Conservation (phyloP, 2,113 vertebrate species). For the Notiomystis cincta region DNA sequence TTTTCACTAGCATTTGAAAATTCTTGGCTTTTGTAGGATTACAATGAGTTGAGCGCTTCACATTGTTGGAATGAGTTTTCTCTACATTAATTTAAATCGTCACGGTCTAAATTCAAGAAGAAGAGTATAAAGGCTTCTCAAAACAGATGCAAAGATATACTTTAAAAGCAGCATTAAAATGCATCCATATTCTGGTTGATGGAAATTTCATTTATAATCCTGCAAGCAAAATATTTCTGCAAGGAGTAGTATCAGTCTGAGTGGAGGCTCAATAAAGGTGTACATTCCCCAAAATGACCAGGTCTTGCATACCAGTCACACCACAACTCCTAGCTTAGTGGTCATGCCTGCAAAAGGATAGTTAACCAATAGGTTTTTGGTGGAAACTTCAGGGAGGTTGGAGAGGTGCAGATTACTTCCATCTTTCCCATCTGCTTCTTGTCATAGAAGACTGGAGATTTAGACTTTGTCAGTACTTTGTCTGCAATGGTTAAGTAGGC, state of each 20-base stretch:
- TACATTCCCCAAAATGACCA: not conserved
- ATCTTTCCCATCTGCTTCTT: not conserved
- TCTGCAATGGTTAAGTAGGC: not conserved
- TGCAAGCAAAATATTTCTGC: not conserved
- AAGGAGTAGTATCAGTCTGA: not conserved
- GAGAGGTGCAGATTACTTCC: not conserved
- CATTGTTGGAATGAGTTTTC: constrained; percentile 30
- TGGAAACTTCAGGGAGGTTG: not conserved
- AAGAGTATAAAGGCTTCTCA: constrained; percentile 42
- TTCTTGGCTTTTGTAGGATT: not conserved
- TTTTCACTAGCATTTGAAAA: not conserved
- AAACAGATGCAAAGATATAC: constrained; percentile 20
- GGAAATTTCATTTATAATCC: constrained; percentile 24
- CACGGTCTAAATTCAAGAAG: constrained; percentile 17
- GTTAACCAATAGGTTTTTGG: not conserved
- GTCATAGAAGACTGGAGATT: not conserved
- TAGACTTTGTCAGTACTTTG: not conserved
- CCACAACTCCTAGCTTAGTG: not conserved
- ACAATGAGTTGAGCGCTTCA: constrained; percentile 58
- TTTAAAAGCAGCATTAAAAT: constrained; percentile 40
- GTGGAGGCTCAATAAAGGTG: not conserved
- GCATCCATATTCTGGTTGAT: constrained; percentile 14
- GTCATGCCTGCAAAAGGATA: not conserved
- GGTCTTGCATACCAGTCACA: rapidly evolving
- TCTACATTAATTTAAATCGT: constrained; percentile 40